Conservation (phyloP, 1,140 invertebrate genomes). For the Lepidurus apus region DNA sequence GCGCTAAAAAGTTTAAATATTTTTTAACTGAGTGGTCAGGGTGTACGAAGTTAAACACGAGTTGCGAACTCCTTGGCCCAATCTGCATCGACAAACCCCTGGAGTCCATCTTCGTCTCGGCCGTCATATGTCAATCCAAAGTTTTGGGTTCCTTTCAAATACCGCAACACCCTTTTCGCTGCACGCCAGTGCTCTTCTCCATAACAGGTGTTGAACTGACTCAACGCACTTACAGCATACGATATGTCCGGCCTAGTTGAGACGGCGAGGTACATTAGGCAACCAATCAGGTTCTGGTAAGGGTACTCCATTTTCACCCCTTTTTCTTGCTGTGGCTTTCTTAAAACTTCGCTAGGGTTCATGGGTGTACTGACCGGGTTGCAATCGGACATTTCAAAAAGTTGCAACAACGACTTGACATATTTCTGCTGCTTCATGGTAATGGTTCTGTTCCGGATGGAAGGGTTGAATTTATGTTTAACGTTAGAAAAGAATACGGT, state of each 20-base stretch:
- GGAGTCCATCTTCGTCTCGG: not conserved
- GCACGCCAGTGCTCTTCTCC: conserved; percentile 43
- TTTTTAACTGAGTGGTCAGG: no score
- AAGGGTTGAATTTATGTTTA: no score
- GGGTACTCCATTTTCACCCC: conserved; percentile 37
- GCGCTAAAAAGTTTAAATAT: no score
- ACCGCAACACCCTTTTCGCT: conserved; percentile 46
- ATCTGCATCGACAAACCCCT: conserved; percentile 44
- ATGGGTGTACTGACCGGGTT: conserved; percentile 41
- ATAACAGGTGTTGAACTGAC: conserved; percentile 46
- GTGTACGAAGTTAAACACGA: no score
- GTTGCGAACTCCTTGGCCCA: no score
- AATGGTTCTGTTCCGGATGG: no score
- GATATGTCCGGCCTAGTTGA: conserved; percentile 48
- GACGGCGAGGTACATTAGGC: conserved; percentile 46
- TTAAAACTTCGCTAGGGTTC: conserved; percentile 38
- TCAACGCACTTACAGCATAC: conserved; percentile 45
- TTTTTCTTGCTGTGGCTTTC: conserved; percentile 30
- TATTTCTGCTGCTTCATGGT: conserved; percentile 38
- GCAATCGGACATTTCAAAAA: conserved; percentile 41
- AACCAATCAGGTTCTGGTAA: conserved; percentile 43
- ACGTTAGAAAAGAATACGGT: no score
- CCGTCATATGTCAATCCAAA: conserved; percentile 37
- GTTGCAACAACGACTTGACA: conserved; percentile 37
- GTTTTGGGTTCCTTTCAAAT: conserved; percentile 45